Evolutionary conservation across 37 sponge, comb jelly and placozoan species (phyloP), one percentile per base, ranked within the genome.

Genomic region (Cladorhizidae sp.): DNA sequence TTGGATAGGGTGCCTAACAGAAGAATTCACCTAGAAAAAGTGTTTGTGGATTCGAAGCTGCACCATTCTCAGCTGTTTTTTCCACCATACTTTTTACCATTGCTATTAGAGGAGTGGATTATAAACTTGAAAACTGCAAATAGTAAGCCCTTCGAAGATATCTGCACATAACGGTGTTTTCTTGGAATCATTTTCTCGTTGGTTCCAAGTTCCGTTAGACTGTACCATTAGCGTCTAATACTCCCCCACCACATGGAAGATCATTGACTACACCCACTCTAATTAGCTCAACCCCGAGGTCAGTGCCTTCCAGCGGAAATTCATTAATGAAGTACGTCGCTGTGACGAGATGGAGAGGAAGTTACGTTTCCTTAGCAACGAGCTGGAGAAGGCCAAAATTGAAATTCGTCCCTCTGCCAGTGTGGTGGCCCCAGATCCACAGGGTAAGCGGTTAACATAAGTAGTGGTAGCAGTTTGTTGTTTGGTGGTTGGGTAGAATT

Each of bases 321-420:
- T 92, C 85, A 96, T 94, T 43, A 96, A 94, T 59, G 99, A 98
- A 71, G 91, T 98, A 2, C 75, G 97, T 50, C 79, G 99, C 20
- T 92, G 97, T 86, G 99, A 98, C 28, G 99, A 98, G 82, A 98
- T 98, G 99, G 99, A 98, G 63, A 72, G 99, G 67, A 93, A 85
- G 72, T 78, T 98, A 28, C 92, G 96, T 7, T 98, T 96, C 83
- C 88, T 98, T 12, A 49, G 75, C 11, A 92, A 89, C 7, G 97
- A 98, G 80, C 80, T 96, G 75, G 89, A 96, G 52, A 92, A 89
- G 76, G 92, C 86, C 8, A 71, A 68, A 0, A 85, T 98, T 55
- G 86, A 88, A 35, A 57, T 82, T 8, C n/a, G 29, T 15, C 93
- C 90, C 11, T 78, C 80, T 14, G 86, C 86, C 59, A 81, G 84